A percentile compares a stretch with the other conserved stretches of the same genome.
These are phyloP conservation scores for Marcusenius ussheri DNA, from an alignment of 2,113 vertebrate genomes.

Conservation along the genomic window DNA sequence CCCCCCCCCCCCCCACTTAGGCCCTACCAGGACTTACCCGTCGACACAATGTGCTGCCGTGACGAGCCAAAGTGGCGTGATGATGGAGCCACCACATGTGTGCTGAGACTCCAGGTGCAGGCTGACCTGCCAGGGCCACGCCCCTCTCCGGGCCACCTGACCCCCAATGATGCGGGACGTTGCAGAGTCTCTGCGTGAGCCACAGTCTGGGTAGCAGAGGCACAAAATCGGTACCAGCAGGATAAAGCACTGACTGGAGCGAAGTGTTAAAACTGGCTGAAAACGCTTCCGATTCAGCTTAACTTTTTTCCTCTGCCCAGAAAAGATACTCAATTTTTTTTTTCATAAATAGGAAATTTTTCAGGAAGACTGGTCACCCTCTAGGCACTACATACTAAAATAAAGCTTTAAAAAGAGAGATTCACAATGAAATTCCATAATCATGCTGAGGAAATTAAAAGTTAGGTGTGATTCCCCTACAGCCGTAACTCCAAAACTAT, in stretches of 20 bases:
- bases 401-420: not conserved
- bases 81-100: constrained; percentile 79
- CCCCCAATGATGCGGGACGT: constrained; percentile 75
- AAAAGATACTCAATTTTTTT: not conserved
- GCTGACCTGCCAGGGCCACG: constrained; percentile 95
- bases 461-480: not conserved
- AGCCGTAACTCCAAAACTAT: not conserved
- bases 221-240: not conserved
- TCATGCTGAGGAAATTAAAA: not conserved
- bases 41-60: constrained; percentile 86
- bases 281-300: not conserved
- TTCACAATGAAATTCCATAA: not conserved
- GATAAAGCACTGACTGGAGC: not conserved
- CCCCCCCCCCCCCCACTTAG: too few species aligned
- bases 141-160: constrained; percentile 44
- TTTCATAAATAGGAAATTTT: too few species aligned
- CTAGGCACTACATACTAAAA: not conserved
- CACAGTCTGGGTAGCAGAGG: constrained; percentile 58
- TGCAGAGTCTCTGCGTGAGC: constrained; percentile 44
- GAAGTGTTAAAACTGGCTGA: not conserved
- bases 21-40: constrained; percentile 52
- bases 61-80: constrained; percentile 73
- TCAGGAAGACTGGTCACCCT: too few species aligned
- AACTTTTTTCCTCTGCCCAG: not conserved
- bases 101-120: constrained; percentile 66